phyloP scores from a whole-genome alignment of 2,797 vertebrate species.

The Silurus lanzhouensis region DNA sequence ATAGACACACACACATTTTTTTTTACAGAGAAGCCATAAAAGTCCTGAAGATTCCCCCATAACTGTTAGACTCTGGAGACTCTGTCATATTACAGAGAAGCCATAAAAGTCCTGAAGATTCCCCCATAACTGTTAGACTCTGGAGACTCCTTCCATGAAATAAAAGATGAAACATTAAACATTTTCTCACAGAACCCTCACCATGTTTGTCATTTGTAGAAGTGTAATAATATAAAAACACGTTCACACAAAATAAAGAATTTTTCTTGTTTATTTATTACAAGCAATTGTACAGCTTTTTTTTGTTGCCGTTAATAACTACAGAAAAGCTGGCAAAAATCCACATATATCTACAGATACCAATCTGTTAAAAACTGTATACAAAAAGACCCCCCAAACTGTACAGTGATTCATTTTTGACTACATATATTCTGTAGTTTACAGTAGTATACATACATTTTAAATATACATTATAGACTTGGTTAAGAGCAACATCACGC shows the following conservation, averaged over 20 bases:
- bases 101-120: background rate
- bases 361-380: constrained; percentile 76
- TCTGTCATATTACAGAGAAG: background rate
- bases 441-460: constrained; percentile 64
- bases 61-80: no score
- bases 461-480: constrained; percentile 60
- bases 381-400: constrained; percentile 76
- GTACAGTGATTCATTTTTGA: constrained; percentile 72
- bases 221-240: background rate
- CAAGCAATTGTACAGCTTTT: constrained; percentile 77
- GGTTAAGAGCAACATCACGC: constrained; percentile 61
- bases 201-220: background rate
- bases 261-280: constrained; percentile 76
- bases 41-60: no score
- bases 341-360: constrained; percentile 71
- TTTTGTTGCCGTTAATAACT: constrained; percentile 69
- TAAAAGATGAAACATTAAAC: background rate
- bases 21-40: no score
- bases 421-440: constrained; percentile 58
- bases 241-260: background rate
- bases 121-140: background rate
- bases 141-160: background rate
- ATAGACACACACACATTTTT: no score
- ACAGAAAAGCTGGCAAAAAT: constrained; percentile 76
- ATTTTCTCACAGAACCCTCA: background rate